A percentile compares a stretch with the other conserved stretches of the same genome.
Conservation (phyloP, 2,113 vertebrate species). For the Numida meleagris region DNA sequence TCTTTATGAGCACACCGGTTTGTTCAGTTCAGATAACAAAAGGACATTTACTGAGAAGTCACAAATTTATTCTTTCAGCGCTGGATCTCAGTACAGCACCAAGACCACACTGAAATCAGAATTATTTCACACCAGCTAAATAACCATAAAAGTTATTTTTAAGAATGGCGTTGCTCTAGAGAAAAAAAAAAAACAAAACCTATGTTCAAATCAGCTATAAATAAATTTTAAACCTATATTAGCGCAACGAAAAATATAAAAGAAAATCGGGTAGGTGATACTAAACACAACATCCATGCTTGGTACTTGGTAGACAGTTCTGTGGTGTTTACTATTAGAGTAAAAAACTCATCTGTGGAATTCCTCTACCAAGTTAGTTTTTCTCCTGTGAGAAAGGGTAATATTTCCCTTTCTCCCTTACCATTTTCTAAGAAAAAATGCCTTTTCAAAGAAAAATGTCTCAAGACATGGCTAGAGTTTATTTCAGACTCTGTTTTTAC, state of each 20-base stretch:
- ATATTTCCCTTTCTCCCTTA: background rate
- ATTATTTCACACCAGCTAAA: background rate
- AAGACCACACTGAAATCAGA: background rate
- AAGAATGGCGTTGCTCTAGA: background rate
- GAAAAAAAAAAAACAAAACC: too few species aligned
- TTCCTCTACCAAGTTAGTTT: background rate
- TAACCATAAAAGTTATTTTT: background rate
- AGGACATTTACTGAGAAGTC: background rate
- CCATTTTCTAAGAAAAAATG: background rate
- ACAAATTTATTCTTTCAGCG: background rate
- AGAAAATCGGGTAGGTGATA: background rate
- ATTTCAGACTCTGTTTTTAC: background rate
- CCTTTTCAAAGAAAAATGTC: background rate
- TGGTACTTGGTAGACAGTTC: background rate
- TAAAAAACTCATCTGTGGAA: background rate
- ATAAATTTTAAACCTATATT: background rate
- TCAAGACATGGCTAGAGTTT: background rate
- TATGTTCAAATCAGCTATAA: background rate
- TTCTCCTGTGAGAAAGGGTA: background rate
- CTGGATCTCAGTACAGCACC: slow-evolving; percentile 2
- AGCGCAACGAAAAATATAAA: background rate
- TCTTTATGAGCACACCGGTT: background rate
- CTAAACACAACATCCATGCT: background rate
- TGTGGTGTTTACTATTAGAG: background rate
- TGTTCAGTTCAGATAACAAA: slow-evolving; percentile 11